A percentile compares a stretch with the other conserved stretches of the same genome.
Evolutionary conservation across 2,797 vertebrate species (phyloP).

Genomic region (Anableps anableps): DNA sequence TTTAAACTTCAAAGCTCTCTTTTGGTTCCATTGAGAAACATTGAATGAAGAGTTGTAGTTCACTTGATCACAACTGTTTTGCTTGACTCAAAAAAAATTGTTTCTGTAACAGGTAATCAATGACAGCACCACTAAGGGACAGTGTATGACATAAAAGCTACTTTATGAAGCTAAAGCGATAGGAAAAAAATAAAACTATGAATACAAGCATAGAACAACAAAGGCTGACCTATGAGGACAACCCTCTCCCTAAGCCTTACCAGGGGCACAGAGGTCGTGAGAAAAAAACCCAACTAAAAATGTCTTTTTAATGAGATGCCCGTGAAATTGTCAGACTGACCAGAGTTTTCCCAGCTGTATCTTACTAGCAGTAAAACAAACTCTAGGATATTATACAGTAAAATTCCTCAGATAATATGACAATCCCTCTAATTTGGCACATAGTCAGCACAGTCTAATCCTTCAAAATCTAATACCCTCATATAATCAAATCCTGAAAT

Average conservation of each 20-base stretch:
- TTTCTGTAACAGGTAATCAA: background rate
- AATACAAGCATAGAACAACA: background rate
- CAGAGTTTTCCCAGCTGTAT: too few species aligned
- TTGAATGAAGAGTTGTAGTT: background rate
- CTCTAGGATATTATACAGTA: too few species aligned
- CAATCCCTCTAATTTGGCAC: background rate
- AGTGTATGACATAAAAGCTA: background rate
- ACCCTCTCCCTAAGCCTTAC: too few species aligned
- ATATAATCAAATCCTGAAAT: background rate
- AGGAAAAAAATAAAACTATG: background rate
- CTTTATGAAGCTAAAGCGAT: background rate
- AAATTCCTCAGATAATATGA: background rate
- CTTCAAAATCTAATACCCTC: background rate
- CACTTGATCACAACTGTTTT: background rate
- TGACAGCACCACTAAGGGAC: background rate
- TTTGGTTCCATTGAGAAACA: background rate
- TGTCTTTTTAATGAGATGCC: background rate
- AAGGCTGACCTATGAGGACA: background rate
- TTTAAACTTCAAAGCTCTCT: background rate
- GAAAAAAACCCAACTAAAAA: too few species aligned
- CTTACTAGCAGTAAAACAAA: too few species aligned
- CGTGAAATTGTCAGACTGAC: too few species aligned
- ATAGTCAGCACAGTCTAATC: background rate
- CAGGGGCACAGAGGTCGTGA: too few species aligned
- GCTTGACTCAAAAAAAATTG: background rate